Base-by-base conservation (phyloP, 2,888 invertebrate genomes). In the Chydorus sphaericus region DNA sequence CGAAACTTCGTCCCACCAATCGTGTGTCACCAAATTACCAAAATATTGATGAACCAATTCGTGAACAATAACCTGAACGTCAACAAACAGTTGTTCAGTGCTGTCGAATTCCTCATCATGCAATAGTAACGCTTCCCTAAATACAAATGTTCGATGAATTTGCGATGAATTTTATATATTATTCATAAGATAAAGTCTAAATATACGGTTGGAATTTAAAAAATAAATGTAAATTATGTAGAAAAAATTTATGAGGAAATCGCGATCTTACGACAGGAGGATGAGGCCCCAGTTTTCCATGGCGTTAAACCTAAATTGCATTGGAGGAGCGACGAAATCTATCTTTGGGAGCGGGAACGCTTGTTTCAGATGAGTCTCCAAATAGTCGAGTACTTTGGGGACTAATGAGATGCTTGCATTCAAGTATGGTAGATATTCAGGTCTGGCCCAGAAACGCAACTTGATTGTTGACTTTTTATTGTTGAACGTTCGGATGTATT, bases 271-370 rank as follows among this genome's bases (percentile, higher is more conserved):
- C 70, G 83, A 71, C 71, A 87, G 91, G 0, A 89, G 89, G 61
- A 92, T 82, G 58, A 91, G 73, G 2, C 88, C 81, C 83, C 85
- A 85, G 65, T 80, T 79, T 66, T 79, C 91, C 90, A 85, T 85
- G 57, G 88, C 82, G 18, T 79, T 81, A 26, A 48, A 39, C 3
- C 30, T 14, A 14, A 56, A 51, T 14, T 51, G 3, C 4, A 44
- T 48, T 4, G 60, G 60, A 8, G 58, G 26, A 18, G 53, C 54
- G 10, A 56, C 51, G 31, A 59, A 48, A 48, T 60, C 60, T 28
- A 51, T 50, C 51, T 60, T 60, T 10, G 59, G 59, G 2, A 60
- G 36, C n/a, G 60, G 56, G 39, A 53, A 60, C 4, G 57, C 48
- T 28, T 44, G 44, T 14, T n/a, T 10, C 26, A 44, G 16, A 28